Evolutionary conservation across 2,113 vertebrate genomes (phyloP), one percentile per base, ranked within the genome.

Genomic region (Phalacrocorax brasilianus): DNA sequence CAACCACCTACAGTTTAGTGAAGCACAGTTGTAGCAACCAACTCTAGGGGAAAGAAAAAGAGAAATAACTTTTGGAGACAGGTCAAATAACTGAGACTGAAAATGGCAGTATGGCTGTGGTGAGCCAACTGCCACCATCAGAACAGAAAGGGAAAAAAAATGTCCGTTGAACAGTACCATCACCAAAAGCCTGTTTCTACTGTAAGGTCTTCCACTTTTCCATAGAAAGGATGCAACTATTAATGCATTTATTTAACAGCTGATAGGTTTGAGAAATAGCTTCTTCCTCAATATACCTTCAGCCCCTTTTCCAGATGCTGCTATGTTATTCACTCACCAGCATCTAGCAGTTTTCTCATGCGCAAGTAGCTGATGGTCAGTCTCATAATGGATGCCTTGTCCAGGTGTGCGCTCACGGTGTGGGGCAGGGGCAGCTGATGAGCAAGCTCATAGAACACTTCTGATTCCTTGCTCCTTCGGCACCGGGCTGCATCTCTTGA

Each of bases 371-470:
- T 99, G 98, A 99, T 99, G 90, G 99, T 98, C 59, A 99, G 98
- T 72, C 99, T 99, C 99, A 99, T 99, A 85, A 99, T 98, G 63
- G 99, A 99, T 20, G 99, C 99, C 97, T 99, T 99, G 97, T 99
- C 99, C 89, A 99, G 98, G 96, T 99, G 99, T 3, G 99, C 99
- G 35, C 98, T 99, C 95, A 99, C 96, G 0, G 98, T 99, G 96
- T 99, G 99, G 13, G 99, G 98, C 94, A 99, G 98, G 7, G 99
- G 99, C 97, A 99, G 98, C 98, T 99, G 97, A 95, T 99, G 98
- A 73, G 99, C 99, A 88, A 99, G 98, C 95, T 99, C 99, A 30
- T 99, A 99, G 97, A 99, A 99, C 45, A 99, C 99, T 80, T 99
- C 99, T 0, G 99, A 99, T 94, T 99, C 99, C 97, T 99, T 99